phyloP scores from a whole-genome alignment of 2,888 invertebrate genomes.

The Lasioglossum lativentre region DNA sequence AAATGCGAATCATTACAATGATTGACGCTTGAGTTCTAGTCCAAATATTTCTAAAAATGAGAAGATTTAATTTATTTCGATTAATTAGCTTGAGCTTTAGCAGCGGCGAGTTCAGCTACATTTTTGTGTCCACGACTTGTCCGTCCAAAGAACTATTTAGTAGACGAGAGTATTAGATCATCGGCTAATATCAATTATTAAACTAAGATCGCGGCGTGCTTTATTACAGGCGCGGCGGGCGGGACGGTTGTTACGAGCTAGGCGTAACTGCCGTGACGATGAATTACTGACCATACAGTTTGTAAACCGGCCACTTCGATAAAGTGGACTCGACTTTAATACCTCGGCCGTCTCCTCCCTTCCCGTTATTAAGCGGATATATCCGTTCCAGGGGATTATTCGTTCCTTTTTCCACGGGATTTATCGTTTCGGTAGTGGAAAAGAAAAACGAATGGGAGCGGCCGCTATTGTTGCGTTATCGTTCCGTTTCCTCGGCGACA shows the following conservation, averaged over 20 bases:
- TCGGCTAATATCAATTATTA: constrained; percentile 40
- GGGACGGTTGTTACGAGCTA: constrained; percentile 13
- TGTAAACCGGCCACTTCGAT: constrained; percentile 43
- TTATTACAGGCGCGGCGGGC: constrained; percentile 23
- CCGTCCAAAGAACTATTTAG: background rate
- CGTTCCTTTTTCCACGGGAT: constrained; percentile 37
- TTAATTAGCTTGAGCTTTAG: no score
- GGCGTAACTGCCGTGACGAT: constrained; percentile 15
- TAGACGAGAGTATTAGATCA: background rate
- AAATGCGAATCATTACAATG: no score
- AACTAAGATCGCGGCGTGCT: constrained; percentile 35
- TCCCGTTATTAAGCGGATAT: constrained; percentile 47
- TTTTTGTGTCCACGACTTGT: background rate
- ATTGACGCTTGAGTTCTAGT: no score
- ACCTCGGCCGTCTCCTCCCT: constrained; percentile 31
- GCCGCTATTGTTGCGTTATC: constrained; percentile 1
- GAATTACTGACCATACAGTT: constrained; percentile 38
- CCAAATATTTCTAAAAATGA: no score
- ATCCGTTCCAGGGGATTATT: constrained; percentile 22
- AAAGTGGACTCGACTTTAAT: constrained; percentile 43
- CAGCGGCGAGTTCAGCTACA: no score
- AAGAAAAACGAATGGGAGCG: background rate
- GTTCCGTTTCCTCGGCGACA: background rate
- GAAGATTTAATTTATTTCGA: no score
- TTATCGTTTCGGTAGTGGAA: constrained; percentile 24